Evolutionary conservation across 2,888 invertebrate genomes (phyloP), one percentile per base, ranked within the genome.

Genomic region (Phytoseiulus persimilis): DNA sequence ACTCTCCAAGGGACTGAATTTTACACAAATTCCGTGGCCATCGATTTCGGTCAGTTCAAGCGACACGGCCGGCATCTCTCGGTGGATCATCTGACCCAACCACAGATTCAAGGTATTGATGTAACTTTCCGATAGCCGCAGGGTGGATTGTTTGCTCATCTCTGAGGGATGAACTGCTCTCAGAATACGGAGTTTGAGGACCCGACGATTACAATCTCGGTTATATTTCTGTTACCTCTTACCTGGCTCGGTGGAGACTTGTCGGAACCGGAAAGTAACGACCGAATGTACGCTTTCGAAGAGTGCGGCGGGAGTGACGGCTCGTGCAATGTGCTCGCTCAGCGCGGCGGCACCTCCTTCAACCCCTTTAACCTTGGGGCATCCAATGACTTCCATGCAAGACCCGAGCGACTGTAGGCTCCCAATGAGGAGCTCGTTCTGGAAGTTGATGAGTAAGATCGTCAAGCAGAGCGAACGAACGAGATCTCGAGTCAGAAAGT

Each of bases 11-110:
- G 97, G 97, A 91, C 96, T 96, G 93, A 96, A 97, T 83, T 97
- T 94, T 23, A 96, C 94, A 9, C 96, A 96, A 0, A 97, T 95
- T 18, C 97, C 97, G 91, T 95, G 94, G 3, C 95, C 94, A 92
- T 96, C 96, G 83, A 97, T 95, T 91, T 97, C 97, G 92, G 96
- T 96, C 3, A 96, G 95, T 92, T 96, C 96, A 91, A 98, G 95
- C 91, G 95, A 95, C 90, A 97, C 95, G 94, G 95, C 93, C 32
- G 96, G 96, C 90, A 96, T 95, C 91, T 97, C 97, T 90, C 96
- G 94, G 92, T 96, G 96, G 90, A 98, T 93, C 89, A 97, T 96
- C 92, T 98, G 98, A 5, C 96, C 96, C 33, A 98, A 93, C 98
- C 94, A 90, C 23, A 90, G 91, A 89, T 83, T 89, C 89, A 90